Conservation (phyloP, 2,888 invertebrate species). For the Scelioninae gen. 1 region DNA sequence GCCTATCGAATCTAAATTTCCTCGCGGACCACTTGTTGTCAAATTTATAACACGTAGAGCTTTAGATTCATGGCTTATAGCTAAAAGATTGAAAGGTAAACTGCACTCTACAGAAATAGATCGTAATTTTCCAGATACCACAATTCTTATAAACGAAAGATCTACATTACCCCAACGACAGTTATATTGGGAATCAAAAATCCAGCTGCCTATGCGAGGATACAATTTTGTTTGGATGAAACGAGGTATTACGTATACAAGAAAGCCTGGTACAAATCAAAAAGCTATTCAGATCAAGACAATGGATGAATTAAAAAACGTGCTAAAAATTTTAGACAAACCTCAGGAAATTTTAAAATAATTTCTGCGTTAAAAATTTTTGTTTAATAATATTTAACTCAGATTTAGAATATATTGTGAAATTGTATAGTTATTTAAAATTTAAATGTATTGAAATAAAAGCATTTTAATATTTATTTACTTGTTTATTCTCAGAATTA, state of each 20-base stretch:
- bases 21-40: background rate
- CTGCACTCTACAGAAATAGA: conserved; percentile 3
- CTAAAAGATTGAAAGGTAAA: conserved; percentile 2
- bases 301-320: background rate
- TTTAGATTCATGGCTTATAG: conserved; percentile 4
- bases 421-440: too few species aligned
- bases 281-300: background rate
- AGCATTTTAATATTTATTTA: too few species aligned
- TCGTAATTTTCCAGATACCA: background rate
- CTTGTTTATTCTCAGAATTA: too few species aligned
- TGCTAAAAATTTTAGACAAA: background rate
- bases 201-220: background rate
- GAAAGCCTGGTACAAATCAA: background rate
- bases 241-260: conserved; percentile 14
- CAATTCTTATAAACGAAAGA: background rate
- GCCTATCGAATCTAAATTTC: background rate
- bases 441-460: too few species aligned
- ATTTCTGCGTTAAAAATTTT: too few species aligned
- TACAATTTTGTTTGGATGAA: conserved; percentile 21
- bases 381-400: too few species aligned
- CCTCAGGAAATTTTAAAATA: background rate
- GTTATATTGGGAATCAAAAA: conserved; percentile 1
- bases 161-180: background rate
- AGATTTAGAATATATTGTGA: too few species aligned
- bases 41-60: conserved; percentile 5